Conservation (phyloP, 2,888 invertebrate genomes). For the Agrilus mali region DNA sequence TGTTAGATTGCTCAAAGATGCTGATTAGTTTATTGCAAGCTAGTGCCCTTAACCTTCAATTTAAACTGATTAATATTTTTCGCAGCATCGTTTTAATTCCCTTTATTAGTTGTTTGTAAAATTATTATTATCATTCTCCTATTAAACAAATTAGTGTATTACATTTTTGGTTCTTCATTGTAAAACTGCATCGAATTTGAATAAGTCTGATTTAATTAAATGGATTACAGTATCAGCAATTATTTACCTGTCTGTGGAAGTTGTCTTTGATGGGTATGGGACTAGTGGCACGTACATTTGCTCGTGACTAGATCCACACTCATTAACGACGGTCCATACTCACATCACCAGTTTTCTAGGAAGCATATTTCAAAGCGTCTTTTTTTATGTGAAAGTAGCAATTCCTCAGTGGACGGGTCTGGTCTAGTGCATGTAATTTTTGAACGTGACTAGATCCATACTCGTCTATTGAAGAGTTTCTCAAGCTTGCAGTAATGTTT, state of each 20-base stretch:
- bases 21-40: too few species aligned
- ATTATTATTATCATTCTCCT: too few species aligned
- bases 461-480: conserved; percentile 58
- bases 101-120: too few species aligned
- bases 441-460: conserved; percentile 78
- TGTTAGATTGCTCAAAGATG: conserved; percentile 2
- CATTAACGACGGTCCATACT: conserved; percentile 43
- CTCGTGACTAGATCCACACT: conserved; percentile 84
- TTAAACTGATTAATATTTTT: too few species aligned
- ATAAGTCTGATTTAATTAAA: too few species aligned
- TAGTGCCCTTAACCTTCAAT: too few species aligned
- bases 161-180: too few species aligned
- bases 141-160: too few species aligned
- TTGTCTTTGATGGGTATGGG: conserved; percentile 55
- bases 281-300: conserved; percentile 50
- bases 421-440: conserved; percentile 58
- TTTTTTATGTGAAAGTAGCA: conserved; percentile 14
- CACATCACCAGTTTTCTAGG: neutral
- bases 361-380: neutral
- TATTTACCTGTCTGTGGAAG: conserved; percentile 12
- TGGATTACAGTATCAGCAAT: too few species aligned
- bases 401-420: conserved; percentile 66
- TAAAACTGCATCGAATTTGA: too few species aligned
- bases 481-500: neutral
- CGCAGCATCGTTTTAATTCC: too few species aligned